phyloP scores from a whole-genome alignment of 2,888 invertebrate species.

The Apamea sordens region DNA sequence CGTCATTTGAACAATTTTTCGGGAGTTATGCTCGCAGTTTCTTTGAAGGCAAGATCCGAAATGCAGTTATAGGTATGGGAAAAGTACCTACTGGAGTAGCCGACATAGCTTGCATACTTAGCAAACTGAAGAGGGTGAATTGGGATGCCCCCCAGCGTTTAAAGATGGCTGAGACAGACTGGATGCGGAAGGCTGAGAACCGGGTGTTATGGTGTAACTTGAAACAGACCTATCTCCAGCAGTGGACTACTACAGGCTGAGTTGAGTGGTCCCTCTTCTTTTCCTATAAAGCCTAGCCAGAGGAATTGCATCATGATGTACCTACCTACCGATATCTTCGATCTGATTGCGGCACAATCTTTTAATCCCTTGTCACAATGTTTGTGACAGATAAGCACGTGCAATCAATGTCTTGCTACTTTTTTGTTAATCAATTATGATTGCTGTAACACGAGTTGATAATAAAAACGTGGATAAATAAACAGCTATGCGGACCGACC shows the following conservation, averaged over 20 bases:
- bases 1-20: neutral
- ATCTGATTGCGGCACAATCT: slow-evolving; percentile 12
- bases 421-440: neutral
- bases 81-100: neutral
- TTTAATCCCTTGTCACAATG: slow-evolving; percentile 12
- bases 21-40: too few relatives aligned
- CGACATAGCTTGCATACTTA: neutral
- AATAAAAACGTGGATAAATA: slow-evolving; percentile 18
- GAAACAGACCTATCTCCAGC: neutral
- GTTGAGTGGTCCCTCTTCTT: neutral
- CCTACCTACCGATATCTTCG: neutral
- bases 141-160: too few relatives aligned
- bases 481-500: neutral
- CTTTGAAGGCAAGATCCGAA: neutral
- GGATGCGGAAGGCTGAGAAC: neutral
- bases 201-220: neutral
- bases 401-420: slow-evolving; percentile 19
- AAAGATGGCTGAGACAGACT: neutral
- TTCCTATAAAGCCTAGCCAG: neutral
- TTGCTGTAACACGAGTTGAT: neutral
- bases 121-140: too few relatives aligned
- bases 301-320: neutral
- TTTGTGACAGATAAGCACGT: neutral
- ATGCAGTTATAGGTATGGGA: too few relatives aligned
- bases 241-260: neutral